Evolutionary conservation across 2,888 invertebrate species (phyloP), one percentile per base, ranked within the genome.

Genomic region (Epistrophella euchroma): DNA sequence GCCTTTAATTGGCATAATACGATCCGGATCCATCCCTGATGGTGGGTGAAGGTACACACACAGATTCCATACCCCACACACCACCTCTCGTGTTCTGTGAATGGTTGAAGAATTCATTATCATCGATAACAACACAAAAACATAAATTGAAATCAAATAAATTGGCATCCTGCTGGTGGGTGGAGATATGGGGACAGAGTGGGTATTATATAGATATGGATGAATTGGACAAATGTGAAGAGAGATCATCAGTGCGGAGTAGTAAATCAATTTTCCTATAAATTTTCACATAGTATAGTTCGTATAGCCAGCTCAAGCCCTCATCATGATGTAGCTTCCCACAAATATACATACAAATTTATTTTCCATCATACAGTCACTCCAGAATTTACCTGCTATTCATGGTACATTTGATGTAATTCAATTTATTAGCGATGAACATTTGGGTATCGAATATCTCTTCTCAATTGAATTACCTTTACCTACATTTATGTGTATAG

Each of bases 1-100:
- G 80, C 76, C 68, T 81, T 81, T 85, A 85, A 85, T 85, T 85
- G 85, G 85, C 66, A 81, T 85, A 85, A 85, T 81, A 81, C 60
- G 85, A 85, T 81, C 76, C 76, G 71, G 85, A 85, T 81, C 81
- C 76, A 76, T 76, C 43, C 40, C 37, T 45, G 43, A n/a, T n/a
- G 80, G 52, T 64, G 22, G 15, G 52, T 28, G 28, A 52, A 52
- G 52, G 52, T 52, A 28, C 9, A 22, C 22, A 19, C 11, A 50
- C 22, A 50, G 19, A 19, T 5, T 50, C 22, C 22, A 13, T 7
- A 25, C 15, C 3, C 47, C 32, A 47, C 47, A 47, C 11, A 3
- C 22, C 28, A 22, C 11, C 11, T 17, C 40, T 2, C n/a, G 4
- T 13, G 13, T 43, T 28, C 45, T 37, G 40, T 13, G 15, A 2